phyloP scores from a whole-genome alignment of 2,888 invertebrate species.

The Agrotis clavis region DNA sequence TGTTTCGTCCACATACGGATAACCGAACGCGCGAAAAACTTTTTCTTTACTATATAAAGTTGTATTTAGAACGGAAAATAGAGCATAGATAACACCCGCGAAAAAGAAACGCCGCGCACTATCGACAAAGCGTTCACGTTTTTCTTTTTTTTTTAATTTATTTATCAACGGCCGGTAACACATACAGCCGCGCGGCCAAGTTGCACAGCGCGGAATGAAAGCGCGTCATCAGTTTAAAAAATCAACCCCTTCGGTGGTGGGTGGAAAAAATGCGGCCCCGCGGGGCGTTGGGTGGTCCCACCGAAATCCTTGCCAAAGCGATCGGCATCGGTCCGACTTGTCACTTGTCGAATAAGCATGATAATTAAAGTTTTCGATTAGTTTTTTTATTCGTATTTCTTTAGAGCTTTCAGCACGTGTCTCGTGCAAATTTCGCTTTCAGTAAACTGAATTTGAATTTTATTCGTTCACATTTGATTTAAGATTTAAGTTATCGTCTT shows the following conservation, averaged over 20 bases:
- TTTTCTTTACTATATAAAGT: slow-evolving; percentile 72
- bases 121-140: slow-evolving; percentile 87
- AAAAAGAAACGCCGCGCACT: slow-evolving; percentile 86
- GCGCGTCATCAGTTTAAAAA: slow-evolving; percentile 92
- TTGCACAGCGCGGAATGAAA: slow-evolving; percentile 91
- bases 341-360: slow-evolving; percentile 91
- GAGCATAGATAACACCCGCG: slow-evolving; percentile 82
- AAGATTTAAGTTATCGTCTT: slow-evolving; percentile 31
- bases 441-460: slow-evolving; percentile 53
- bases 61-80: slow-evolving; percentile 80
- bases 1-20: slow-evolving; percentile 49
- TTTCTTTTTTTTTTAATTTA: slow-evolving; percentile 82
- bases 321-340: slow-evolving; percentile 89
- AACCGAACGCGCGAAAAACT: slow-evolving; percentile 64
- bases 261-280: slow-evolving; percentile 88
- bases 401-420: slow-evolving; percentile 71
- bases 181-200: slow-evolving; percentile 90
- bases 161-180: slow-evolving; percentile 87
- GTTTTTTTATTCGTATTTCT: slow-evolving; percentile 73
- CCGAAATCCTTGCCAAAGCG: slow-evolving; percentile 91
- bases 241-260: slow-evolving; percentile 91
- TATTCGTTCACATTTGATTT: slow-evolving; percentile 49
- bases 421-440: slow-evolving; percentile 51
- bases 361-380: slow-evolving; percentile 89
- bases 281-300: slow-evolving; percentile 85